These are phyloP conservation scores for Semaprochilodus insignis DNA, from an alignment of 2,797 vertebrate genomes.

Conservation along the genomic window DNA sequence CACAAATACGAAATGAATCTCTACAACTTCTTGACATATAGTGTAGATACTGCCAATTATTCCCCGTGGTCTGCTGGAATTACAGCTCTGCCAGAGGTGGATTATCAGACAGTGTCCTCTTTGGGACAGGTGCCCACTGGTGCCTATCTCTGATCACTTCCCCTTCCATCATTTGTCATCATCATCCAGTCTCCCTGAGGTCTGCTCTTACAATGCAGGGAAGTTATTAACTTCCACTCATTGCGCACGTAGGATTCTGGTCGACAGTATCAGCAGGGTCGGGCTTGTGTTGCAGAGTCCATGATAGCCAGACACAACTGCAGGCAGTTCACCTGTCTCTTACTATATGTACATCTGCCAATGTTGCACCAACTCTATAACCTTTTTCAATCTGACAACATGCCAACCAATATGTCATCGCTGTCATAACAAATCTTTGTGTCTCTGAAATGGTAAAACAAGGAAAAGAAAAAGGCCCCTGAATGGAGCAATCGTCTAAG, in stretches of 20 bases:
- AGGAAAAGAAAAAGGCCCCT: neutral
- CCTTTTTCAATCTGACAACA: neutral
- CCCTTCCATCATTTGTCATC: neutral
- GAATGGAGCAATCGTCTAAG: too few species aligned
- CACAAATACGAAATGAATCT: too few species aligned
- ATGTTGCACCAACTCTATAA: neutral
- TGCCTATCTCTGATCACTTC: neutral
- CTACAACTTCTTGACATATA: too few species aligned
- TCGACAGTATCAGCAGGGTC: neutral
- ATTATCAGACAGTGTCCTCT: neutral
- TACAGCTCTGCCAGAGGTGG: neutral
- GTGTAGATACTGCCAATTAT: neutral
- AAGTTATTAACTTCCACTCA: neutral
- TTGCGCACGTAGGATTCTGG: neutral
- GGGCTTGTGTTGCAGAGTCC: neutral
- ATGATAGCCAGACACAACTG: neutral
- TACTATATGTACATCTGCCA: neutral
- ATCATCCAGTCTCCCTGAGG: slow-evolving; percentile 2
- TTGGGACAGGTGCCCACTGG: neutral
- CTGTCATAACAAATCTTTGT: too few species aligned
- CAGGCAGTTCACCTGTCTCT: neutral
- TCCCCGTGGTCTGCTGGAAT: neutral
- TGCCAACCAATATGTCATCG: neutral
- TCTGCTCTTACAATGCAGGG: neutral
- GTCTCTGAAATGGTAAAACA: neutral